These are phyloP conservation scores for Pissodes strobi DNA, from an alignment of 1,140 invertebrate species.

Conservation along the genomic window DNA sequence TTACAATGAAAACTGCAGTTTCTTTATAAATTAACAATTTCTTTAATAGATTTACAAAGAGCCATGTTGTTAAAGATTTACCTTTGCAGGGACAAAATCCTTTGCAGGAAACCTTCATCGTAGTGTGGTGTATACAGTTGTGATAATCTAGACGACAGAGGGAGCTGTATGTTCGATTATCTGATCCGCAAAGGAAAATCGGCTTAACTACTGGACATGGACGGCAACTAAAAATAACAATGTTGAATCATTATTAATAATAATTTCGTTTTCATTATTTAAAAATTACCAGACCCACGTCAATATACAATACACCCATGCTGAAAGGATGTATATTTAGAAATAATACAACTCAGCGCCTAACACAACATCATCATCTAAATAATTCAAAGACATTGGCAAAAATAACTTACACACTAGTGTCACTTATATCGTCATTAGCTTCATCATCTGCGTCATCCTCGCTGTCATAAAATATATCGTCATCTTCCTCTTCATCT, in stretches of 20 bases:
- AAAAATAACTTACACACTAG: conserved; percentile 55
- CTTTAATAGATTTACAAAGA: too few relatives aligned
- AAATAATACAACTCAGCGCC: too few relatives aligned
- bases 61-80: too few relatives aligned
- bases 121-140: conserved; percentile 85
- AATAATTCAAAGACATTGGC: too few relatives aligned
- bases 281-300: too few relatives aligned
- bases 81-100: conserved; percentile 90
- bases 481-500: conserved; percentile 66
- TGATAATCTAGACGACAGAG: conserved; percentile 86
- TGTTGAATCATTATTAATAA: too few relatives aligned
- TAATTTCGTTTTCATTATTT: too few relatives aligned
- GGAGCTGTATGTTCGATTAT: conserved; percentile 92
- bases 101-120: conserved; percentile 78
- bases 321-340: too few relatives aligned
- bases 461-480: conserved; percentile 74
- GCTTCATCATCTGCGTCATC: conserved; percentile 68
- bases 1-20: too few relatives aligned
- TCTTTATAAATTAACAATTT: too few relatives aligned
- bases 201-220: conserved; percentile 78
- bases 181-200: conserved; percentile 84
- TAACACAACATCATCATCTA: too few relatives aligned
- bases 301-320: too few relatives aligned
- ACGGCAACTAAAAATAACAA: conserved; percentile 72
- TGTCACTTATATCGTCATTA: conserved; percentile 61